Evolutionary conservation across 2,113 vertebrate species (phyloP).

Genomic region (Cavia porcellus): DNA sequence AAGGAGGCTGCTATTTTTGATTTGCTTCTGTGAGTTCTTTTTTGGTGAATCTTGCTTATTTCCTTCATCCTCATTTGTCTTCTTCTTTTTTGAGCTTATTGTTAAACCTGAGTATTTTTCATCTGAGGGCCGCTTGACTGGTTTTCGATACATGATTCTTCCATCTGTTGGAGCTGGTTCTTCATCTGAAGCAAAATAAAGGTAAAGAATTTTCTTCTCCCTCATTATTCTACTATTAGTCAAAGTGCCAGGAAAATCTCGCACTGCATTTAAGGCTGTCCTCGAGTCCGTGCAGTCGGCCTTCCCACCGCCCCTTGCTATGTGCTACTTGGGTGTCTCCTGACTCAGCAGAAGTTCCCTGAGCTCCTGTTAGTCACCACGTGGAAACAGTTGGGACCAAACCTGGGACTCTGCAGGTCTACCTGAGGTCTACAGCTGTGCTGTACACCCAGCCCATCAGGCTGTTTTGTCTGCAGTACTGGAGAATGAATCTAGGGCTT

Average conservation of each 20-base stretch:
- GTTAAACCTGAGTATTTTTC: conserved; percentile 93
- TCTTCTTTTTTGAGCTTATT: conserved; percentile 95
- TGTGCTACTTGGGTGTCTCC: no score
- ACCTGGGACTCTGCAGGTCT: neutral
- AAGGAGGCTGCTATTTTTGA: conserved; percentile 96
- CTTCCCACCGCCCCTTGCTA: neutral
- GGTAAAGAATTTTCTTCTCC: conserved; percentile 56
- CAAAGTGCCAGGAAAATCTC: neutral
- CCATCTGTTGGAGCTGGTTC: conserved; percentile 90
- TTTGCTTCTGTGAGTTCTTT: conserved; percentile 90
- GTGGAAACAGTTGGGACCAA: neutral
- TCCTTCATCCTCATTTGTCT: conserved; percentile 84
- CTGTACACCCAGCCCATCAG: neutral
- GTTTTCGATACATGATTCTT: conserved; percentile 97
- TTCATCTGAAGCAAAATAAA: conserved; percentile 87
- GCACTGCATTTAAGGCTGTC: neutral
- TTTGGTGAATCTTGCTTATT: conserved; percentile 82
- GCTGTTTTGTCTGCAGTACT: neutral
- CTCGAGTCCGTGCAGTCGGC: neutral
- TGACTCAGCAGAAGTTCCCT: neutral
- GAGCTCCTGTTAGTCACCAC: neutral
- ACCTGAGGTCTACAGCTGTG: neutral
- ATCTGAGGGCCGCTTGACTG: conserved; percentile 93
- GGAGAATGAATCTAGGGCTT: neutral
- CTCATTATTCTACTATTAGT: conserved; percentile 23